These are phyloP conservation scores for Thera obeliscata DNA, from an alignment of 2,888 invertebrate genomes.

Conservation along the genomic window DNA sequence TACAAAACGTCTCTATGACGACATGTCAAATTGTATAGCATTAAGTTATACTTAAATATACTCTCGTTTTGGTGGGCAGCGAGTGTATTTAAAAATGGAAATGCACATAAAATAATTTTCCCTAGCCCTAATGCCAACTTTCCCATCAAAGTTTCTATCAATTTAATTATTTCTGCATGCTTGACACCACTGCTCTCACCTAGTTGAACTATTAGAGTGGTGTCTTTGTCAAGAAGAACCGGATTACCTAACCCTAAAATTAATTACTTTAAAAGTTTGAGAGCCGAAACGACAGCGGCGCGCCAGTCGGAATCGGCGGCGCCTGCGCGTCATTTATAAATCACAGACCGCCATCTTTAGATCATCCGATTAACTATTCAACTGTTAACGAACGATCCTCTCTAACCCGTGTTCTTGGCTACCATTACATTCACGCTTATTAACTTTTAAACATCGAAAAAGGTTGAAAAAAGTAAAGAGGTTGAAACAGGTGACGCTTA, in stretches of 20 bases:
- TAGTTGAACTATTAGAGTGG: too few relatives aligned
- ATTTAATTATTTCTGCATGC: too few relatives aligned
- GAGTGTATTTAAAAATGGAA: too few relatives aligned
- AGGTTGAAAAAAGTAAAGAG: slow-evolving; percentile 32
- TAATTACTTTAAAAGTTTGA: slow-evolving; percentile 55
- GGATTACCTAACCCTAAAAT: background rate
- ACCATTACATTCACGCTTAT: slow-evolving; percentile 66
- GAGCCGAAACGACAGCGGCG: slow-evolving; percentile 52
- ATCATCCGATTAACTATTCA: slow-evolving; percentile 77
- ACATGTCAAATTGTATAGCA: too few relatives aligned
- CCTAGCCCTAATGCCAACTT: too few relatives aligned
- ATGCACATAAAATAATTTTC: too few relatives aligned
- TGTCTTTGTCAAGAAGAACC: too few relatives aligned
- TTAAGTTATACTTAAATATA: too few relatives aligned
- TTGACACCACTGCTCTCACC: too few relatives aligned
- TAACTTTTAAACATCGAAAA: slow-evolving; percentile 49
- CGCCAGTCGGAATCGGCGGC: slow-evolving; percentile 61
- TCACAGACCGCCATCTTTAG: slow-evolving; percentile 72
- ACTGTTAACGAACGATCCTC: slow-evolving; percentile 66
- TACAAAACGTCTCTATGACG: too few relatives aligned
- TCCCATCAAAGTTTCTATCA: too few relatives aligned
- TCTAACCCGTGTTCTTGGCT: slow-evolving; percentile 57
- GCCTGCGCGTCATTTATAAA: slow-evolving; percentile 72
- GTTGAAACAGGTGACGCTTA: slow-evolving; percentile 43
- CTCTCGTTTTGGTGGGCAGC: too few relatives aligned